Percentiles rank a stretch among this genome's conserved stretches.
These are phyloP conservation scores for Martes martes DNA, from an alignment of 2,113 vertebrate species.

Conservation along the genomic window DNA sequence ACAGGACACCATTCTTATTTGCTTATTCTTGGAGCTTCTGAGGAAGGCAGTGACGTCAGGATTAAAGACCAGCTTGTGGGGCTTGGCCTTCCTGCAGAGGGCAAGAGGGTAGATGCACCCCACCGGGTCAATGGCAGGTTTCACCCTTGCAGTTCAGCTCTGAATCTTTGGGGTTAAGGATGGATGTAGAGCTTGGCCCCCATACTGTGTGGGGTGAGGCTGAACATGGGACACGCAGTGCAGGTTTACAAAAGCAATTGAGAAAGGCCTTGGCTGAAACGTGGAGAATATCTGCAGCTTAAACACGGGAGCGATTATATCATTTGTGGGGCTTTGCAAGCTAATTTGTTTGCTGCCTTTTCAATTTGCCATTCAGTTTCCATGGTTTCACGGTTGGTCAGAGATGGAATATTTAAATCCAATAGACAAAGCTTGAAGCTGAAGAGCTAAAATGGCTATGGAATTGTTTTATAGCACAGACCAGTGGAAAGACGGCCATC, in stretches of 20 bases:
- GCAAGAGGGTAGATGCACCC: no score
- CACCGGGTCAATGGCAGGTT: background rate
- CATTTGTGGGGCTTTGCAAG: conserved; percentile 66
- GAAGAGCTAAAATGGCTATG: conserved; percentile 19
- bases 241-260: conserved; percentile 42
- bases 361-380: conserved; percentile 73
- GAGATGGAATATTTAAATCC: conserved; percentile 63
- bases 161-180: background rate
- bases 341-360: conserved; percentile 70
- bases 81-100: background rate
- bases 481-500: background rate
- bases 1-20: background rate
- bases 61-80: background rate
- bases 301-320: conserved; percentile 57
- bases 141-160: background rate
- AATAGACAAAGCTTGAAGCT: conserved; percentile 35
- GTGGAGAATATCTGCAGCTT: conserved; percentile 43
- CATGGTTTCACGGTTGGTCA: conserved; percentile 72
- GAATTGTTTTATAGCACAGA: conserved; percentile 3
- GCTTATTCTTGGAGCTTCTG: background rate
- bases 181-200: background rate
- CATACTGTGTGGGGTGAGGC: background rate
- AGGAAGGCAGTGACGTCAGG: background rate
- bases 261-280: conserved; percentile 61
- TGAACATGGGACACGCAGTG: background rate